Evolutionary conservation across 2,888 invertebrate species (phyloP).

Genomic region (Latrodectus elegans): DNA sequence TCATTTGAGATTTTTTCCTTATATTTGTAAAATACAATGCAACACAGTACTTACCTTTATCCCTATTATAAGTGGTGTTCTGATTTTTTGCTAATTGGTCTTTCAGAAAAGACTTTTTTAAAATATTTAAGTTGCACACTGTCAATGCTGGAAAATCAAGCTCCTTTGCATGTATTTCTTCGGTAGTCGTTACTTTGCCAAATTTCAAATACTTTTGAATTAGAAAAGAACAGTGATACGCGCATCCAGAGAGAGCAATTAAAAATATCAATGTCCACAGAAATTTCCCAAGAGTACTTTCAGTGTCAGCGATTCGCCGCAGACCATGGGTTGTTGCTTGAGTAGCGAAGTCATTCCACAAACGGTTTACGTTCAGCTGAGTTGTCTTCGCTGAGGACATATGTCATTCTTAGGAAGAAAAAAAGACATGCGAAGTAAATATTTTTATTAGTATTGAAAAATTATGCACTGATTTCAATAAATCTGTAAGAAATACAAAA

Average conservation of each 20-base stretch:
- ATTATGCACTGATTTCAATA: no score
- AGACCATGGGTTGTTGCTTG: slow-evolving; percentile 64
- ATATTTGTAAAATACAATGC: background rate
- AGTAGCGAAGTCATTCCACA: slow-evolving; percentile 53
- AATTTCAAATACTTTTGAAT: slow-evolving; percentile 68
- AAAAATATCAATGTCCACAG: slow-evolving; percentile 63
- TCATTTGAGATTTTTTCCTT: no score
- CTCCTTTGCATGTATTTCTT: slow-evolving; percentile 65
- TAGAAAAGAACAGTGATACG: slow-evolving; percentile 68
- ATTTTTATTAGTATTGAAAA: background rate
- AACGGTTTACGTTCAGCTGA: background rate
- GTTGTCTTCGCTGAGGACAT: slow-evolving; percentile 27
- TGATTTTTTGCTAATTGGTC: slow-evolving; percentile 48
- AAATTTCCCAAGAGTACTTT: slow-evolving; percentile 40
- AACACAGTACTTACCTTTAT: slow-evolving; percentile 26
- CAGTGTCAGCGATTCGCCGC: slow-evolving; percentile 49
- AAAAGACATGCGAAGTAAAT: background rate
- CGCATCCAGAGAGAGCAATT: slow-evolving; percentile 55
- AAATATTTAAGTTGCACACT: slow-evolving; percentile 66
- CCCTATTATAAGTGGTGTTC: slow-evolving; percentile 16
- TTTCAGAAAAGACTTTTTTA: slow-evolving; percentile 57
- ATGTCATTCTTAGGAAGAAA: slow-evolving; percentile 14
- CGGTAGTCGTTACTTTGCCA: slow-evolving; percentile 65
- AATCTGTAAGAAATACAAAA: no score
- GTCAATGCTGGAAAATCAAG: slow-evolving; percentile 65